Evolutionary conservation across 2,888 invertebrate genomes (phyloP).

Genomic region (Hedya salicella): DNA sequence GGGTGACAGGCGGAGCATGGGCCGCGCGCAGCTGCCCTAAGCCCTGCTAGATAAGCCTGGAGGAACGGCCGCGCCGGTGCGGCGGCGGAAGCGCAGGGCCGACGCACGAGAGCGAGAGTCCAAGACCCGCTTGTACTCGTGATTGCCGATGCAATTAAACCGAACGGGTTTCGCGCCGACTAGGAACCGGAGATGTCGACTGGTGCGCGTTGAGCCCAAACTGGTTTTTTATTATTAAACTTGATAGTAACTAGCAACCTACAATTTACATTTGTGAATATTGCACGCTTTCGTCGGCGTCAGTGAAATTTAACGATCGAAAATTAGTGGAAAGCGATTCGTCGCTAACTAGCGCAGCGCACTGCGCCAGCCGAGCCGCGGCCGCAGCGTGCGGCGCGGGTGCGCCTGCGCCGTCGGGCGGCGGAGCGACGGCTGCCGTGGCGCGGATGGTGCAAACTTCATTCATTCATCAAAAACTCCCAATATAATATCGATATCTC

Average conservation of each 20-base stretch:
- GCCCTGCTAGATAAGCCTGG: not conserved
- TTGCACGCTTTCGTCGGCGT: slow-evolving; percentile 34
- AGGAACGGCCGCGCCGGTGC: not conserved
- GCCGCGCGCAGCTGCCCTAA: no score
- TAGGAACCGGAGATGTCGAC: slow-evolving; percentile 24
- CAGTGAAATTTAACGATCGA: slow-evolving; percentile 37
- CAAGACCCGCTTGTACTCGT: not conserved
- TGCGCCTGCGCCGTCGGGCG: no score
- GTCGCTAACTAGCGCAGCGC: slow-evolving; percentile 24
- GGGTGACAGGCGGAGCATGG: no score
- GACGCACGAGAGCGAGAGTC: slow-evolving; percentile 33
- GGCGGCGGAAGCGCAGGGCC: not conserved
- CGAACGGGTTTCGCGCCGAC: slow-evolving; percentile 15
- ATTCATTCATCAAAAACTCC: no score
- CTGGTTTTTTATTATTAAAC: slow-evolving; percentile 39
- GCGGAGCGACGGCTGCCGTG: no score
- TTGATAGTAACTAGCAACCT: slow-evolving; percentile 29
- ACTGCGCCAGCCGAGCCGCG: slow-evolving; percentile 14
- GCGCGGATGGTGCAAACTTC: no score
- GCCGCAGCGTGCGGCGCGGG: not conserved
- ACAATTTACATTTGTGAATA: slow-evolving; percentile 30
- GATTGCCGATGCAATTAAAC: slow-evolving; percentile 35
- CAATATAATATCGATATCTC: no score
- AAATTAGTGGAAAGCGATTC: slow-evolving; percentile 40
- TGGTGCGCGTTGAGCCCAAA: slow-evolving; percentile 16